Base-by-base conservation (phyloP, 2,888 invertebrate species). In the Rutpela maculata region DNA sequence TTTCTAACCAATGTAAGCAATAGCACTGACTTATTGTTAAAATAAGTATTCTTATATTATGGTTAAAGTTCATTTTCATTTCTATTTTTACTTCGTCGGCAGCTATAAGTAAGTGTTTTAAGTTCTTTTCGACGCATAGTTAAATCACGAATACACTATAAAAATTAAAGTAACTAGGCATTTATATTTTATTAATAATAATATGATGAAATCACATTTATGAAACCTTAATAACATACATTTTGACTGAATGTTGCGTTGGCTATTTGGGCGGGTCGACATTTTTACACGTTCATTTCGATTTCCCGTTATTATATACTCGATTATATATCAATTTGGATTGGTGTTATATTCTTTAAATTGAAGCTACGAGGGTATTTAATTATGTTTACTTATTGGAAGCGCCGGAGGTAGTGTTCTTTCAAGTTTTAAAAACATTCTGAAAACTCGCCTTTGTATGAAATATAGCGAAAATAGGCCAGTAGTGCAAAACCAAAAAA, bases 271-370 rank as follows among this genome's bases (percentile, higher is more conserved):
- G 63, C 74, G 65, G 38, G 66, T 66, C 74, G 66, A 35, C 65
- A 74, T 74, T 74, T 74, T 74, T 74, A 57, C 74, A 74, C 74
- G 74, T 74, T 17, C 66, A 43, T 74, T 67, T 74, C 26, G 63
- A 59, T 74, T 74, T 74, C 74, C 74, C 74, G 74, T 74, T 74
- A 74, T 17, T 17, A 26, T 35, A 69, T 57, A 57, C 10, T 67
- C n/a, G 22, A 71, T 62, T 72, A 35, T 15, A n/a, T 59, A 59
- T 68, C 19, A 68, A 56, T 59, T 56, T 56, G 11, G 26, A 57
- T 56, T n/a, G 56, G 55, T 10, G 38, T 7, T n/a, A 31, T 57
- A 15, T 50, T 17, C 50, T 50, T 50, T 50, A 50, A 50, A 50
- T 15, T n/a, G 3, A 50, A n/a, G n/a, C n/a, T 50, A 50, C 50